Base-by-base conservation (phyloP, 2,797 vertebrate genomes). In the Loriculus beryllinus region DNA sequence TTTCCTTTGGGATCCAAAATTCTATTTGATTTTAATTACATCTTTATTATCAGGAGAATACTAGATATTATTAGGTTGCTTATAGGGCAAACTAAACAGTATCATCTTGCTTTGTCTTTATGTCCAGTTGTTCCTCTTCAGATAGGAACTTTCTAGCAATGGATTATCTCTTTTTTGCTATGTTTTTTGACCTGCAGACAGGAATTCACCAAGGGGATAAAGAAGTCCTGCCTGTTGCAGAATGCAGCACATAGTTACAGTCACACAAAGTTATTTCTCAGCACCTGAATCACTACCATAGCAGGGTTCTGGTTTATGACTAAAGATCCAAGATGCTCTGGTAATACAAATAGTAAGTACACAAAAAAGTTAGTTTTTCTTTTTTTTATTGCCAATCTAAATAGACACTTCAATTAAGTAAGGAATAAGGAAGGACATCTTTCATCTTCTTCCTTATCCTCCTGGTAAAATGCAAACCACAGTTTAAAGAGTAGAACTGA, bases 341-440 rank as follows among this genome's bases (percentile, higher is more conserved):
- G 14, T 69, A 76, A 49, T 37, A 72, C 65, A 86, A 94, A 90
- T 88, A 94, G 62, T 43, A 91, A 83, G 65, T 51, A 42, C 47
- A 83, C 10, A 57, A 62, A 91, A 77, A 48, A 8, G 5, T 9
- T 59, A 14, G 54, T 82, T 56, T 33, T n/a, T 33, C 14, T 84
- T 56, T 80, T 79, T 81, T 80, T 83, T 72, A 78, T 79, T 79
- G 48, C 57, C 37, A 69, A 60, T 47, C 72, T 87, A 87, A 95
- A 95, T 71, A 94, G 76, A 71, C 42, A 43, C 84, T 93, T 93
- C 65, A 78, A 35, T 94, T 92, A 96, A 78, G 74, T 59, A 71
- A 60, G 65, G 76, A 76, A 86, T 88, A 89, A 86, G 84, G 59
- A 93, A 96, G 43, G 82, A 72, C 74, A 79, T 54, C 69, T 96